Evolutionary conservation across 64 coral and sea anemone genomes (phyloP), one percentile per base, ranked within the genome.

Genomic region (Montipora sp.): DNA sequence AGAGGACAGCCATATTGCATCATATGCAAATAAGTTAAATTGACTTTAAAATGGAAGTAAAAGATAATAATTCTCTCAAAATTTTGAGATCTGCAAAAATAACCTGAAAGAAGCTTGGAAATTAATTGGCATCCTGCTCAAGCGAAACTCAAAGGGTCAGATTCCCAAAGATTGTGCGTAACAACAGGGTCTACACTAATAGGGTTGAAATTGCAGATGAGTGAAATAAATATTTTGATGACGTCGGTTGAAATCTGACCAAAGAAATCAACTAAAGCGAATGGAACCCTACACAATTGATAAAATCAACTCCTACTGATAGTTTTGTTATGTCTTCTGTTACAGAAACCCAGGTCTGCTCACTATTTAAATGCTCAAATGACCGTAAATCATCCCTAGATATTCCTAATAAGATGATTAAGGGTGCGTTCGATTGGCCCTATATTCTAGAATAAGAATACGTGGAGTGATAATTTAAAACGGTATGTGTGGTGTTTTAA

Each of bases 201-300:
- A 63, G 13, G 11, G 19, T 5, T 4, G 90, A 96, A 57, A 96
- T 92, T 92, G 70, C 78, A 68, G 78, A 96, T 47, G 72, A 92
- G 81, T 89, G 89, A 78, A 92, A 92, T 83, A 48, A 87, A 44
- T 47, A 88, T 81, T 95, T 95, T 81, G 49, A 87, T 45, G 91
- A 91, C 55, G 57, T 87, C 8, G 94, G 89, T 55, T 83, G 89
- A 73, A 72, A 36, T 23, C 48, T 95, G 44, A 77, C 75, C 44
- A 95, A 90, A 18, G 13, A 73, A 77, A 92, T 70, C 15, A 58
- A 76, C 11, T 18, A 51, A 3, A 10, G 22, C 5, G 83, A 92
- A 77, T 55, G n/a, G 45, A 89, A 68, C 43, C 57, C 75, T 79
- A 79, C 47, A 44, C 75, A 89, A 48, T 92, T 84, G 77, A 92